These are phyloP conservation scores for Chrysomela aeneicollis DNA, from an alignment of 2,888 invertebrate species.

Conservation along the genomic window DNA sequence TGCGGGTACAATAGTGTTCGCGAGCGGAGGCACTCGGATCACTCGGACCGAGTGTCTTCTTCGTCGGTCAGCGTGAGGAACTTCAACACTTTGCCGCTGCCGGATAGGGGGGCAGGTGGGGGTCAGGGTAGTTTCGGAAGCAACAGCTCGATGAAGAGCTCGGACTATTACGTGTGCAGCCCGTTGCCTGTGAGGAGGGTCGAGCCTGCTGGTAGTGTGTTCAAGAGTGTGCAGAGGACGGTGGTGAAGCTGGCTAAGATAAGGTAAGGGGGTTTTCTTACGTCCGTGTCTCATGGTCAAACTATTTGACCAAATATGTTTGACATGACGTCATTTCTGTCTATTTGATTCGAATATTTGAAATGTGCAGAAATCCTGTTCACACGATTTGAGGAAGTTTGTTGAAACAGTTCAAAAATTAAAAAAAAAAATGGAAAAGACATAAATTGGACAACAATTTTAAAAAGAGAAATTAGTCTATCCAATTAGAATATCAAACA, in stretches of 20 bases:
- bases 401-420: no score
- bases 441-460: no score
- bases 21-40: constrained; percentile 47
- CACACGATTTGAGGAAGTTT: no score
- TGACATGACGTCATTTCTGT: no score
- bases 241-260: constrained; percentile 59
- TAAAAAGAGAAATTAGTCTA: no score
- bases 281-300: no score
- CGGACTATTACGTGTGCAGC: constrained; percentile 53
- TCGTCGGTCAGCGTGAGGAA: neutral
- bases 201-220: constrained; percentile 43
- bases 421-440: no score
- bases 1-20: constrained; percentile 51
- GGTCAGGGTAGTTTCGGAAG: constrained; percentile 48
- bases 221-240: constrained; percentile 57
- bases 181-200: constrained; percentile 38
- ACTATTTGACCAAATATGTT: no score
- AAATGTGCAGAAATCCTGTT: no score
- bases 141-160: constrained; percentile 56
- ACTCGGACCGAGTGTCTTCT: constrained; percentile 39
- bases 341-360: no score
- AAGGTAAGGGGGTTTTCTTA: constrained; percentile 49
- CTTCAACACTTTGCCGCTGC: constrained; percentile 35
- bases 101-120: constrained; percentile 26
- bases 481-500: no score